Percentiles rank a stretch among this genome's conserved stretches.
Evolutionary conservation across 1,140 invertebrate genomes (phyloP).

Genomic region (Cylas formicarius): DNA sequence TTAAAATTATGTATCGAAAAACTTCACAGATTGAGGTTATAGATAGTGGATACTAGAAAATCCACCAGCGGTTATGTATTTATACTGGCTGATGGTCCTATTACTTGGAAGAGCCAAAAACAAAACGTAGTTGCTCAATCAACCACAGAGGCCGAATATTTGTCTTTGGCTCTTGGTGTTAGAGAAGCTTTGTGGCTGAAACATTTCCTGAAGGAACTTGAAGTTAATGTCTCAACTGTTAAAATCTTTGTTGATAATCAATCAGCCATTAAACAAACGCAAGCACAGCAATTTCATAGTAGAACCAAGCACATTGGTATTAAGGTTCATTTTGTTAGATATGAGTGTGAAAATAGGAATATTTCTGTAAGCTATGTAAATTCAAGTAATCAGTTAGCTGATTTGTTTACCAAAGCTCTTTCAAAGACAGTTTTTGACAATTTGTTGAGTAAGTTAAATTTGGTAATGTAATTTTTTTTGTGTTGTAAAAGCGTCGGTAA

Average conservation of each 20-base stretch:
- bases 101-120: conserved; percentile 35
- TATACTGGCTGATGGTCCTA: conserved; percentile 23
- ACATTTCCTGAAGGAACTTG: conserved; percentile 1
- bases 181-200: conserved; percentile 23
- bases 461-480: too few species aligned
- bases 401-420: conserved; percentile 11
- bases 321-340: conserved; percentile 13
- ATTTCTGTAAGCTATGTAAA: conserved; percentile 12
- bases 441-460: conserved; percentile 9
- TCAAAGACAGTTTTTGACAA: conserved; percentile 10
- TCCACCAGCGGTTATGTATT: conserved; percentile 38
- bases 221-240: conserved; percentile 12
- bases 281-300: conserved; percentile 13
- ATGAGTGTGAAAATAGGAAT: conserved; percentile 16
- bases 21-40: background rate
- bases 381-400: conserved; percentile 7
- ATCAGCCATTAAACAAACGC: conserved; percentile 5
- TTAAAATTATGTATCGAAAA: conserved; percentile 5
- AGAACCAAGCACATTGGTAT: conserved; percentile 16
- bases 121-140: conserved; percentile 36
- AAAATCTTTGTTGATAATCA: conserved; percentile 29
- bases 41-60: conserved; percentile 20
- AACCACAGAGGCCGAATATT: conserved; percentile 41
- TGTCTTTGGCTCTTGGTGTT: conserved; percentile 27
- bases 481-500: too few species aligned